These are phyloP conservation scores for Catostomus latipinnis DNA, from an alignment of 2,797 vertebrate genomes.

Conservation along the genomic window DNA sequence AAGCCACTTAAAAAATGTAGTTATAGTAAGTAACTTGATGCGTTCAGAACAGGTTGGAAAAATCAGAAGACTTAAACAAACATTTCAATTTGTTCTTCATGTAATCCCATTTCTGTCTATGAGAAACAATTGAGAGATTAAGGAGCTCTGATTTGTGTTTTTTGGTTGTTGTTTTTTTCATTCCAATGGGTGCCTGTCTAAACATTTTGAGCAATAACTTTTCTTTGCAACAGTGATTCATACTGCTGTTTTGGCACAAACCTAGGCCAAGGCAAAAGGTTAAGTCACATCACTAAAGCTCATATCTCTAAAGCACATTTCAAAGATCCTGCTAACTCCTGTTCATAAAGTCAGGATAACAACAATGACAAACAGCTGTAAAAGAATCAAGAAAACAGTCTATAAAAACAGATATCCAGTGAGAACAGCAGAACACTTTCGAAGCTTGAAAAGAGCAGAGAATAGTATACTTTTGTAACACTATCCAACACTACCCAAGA, in stretches of 20 bases:
- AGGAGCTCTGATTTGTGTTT: too few relatives aligned
- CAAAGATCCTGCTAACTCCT: neutral
- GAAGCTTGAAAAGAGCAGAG: neutral
- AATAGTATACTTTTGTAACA: neutral
- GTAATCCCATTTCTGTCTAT: too few relatives aligned
- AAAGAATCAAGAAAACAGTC: neutral
- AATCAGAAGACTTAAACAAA: too few relatives aligned
- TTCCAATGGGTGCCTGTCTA: too few relatives aligned
- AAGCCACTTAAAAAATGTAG: too few relatives aligned
- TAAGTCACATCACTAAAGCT: neutral
- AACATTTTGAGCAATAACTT: too few relatives aligned
- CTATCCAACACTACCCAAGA: neutral
- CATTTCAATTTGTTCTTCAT: too few relatives aligned
- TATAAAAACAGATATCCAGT: neutral
- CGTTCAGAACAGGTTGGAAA: too few relatives aligned
- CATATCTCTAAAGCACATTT: slow-evolving; percentile 1
- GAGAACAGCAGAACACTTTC: neutral
- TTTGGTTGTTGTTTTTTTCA: too few relatives aligned
- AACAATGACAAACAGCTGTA: slow-evolving; percentile 4
- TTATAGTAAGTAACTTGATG: too few relatives aligned
- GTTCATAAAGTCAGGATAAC: neutral
- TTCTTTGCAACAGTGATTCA: too few relatives aligned
- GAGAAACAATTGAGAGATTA: too few relatives aligned
- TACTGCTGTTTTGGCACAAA: neutral
- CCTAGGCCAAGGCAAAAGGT: neutral